Percentiles rank a stretch among this genome's conserved stretches.
phyloP scores from a whole-genome alignment of 37 sponge, comb jelly and placozoan species.

The Axinella damicornis region DNA sequence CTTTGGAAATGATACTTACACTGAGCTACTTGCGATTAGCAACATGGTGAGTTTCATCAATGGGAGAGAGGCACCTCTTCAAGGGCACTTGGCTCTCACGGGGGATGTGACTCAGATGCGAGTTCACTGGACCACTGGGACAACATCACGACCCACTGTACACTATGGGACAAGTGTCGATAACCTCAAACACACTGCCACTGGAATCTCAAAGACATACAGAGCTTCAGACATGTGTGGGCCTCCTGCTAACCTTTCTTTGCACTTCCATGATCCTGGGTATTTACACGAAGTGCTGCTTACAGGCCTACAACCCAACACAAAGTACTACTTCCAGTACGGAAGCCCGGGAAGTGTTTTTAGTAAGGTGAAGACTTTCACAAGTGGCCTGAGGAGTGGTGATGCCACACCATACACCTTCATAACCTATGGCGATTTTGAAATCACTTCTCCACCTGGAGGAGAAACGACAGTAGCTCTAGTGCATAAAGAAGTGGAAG shows the following conservation, averaged over 20 bases:
- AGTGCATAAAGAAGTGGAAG: conserved; percentile 21
- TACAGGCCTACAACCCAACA: conserved; percentile 33
- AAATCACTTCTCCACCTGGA: conserved; percentile 21
- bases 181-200: conserved; percentile 9
- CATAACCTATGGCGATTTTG: conserved; percentile 67
- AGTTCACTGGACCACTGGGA: conserved; percentile 61
- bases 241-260: conserved; percentile 41
- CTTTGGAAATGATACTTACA: conserved; percentile 15
- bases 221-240: conserved; percentile 62
- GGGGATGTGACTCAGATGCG: conserved; percentile 58
- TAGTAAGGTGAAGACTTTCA: conserved; percentile 42
- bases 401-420: conserved; percentile 25
- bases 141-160: conserved; percentile 15
- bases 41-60: conserved; percentile 40
- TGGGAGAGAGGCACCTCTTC: conserved; percentile 41
- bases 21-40: conserved; percentile 49
- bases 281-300: conserved; percentile 65
- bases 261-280: conserved; percentile 53
- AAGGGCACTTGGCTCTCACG: conserved; percentile 70
- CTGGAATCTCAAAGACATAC: conserved; percentile 60
- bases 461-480: conserved; percentile 8
- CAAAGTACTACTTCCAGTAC: conserved; percentile 51
- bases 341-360: conserved; percentile 10
- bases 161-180: conserved; percentile 34
- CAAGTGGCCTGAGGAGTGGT: background rate